Conservation (phyloP, 2,888 invertebrate genomes). For the Venustoraphidia nigricollis region DNA sequence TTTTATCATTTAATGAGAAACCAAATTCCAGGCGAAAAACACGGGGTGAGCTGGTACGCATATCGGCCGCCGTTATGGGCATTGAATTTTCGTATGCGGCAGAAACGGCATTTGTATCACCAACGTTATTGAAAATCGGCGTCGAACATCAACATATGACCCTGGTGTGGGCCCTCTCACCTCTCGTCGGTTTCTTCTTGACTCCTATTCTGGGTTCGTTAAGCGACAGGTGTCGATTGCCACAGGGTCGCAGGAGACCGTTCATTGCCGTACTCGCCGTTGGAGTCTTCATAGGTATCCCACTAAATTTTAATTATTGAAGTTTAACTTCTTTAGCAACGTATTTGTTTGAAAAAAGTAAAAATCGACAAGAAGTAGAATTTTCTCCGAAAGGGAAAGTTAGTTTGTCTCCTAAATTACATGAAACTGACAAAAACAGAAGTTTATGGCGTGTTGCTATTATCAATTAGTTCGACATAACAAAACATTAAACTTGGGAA, state of each 20-base stretch:
- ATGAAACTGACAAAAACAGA: too few species aligned
- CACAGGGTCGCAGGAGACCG: conserved; percentile 73
- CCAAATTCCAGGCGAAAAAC: conserved; percentile 50
- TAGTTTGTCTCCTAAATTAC: too few species aligned
- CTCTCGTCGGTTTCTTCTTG: conserved; percentile 84
- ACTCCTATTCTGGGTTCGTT: conserved; percentile 85
- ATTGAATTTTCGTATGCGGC: conserved; percentile 96
- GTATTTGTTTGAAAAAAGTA: too few species aligned
- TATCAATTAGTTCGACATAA: too few species aligned
- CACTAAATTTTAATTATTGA: conserved; percentile 1
- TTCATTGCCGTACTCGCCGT: conserved; percentile 81
- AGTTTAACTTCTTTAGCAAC: too few species aligned
- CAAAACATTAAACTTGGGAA: too few species aligned
- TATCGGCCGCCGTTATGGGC: conserved; percentile 92
- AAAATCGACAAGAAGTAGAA: too few species aligned
- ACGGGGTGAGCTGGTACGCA: conserved; percentile 61
- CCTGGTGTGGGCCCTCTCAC: conserved; percentile 88
- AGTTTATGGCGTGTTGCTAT: too few species aligned
- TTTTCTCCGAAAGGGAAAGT: too few species aligned
- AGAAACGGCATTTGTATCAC: conserved; percentile 93
- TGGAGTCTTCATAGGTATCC: conserved; percentile 73
- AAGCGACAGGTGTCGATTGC: conserved; percentile 74
- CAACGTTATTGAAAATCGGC: conserved; percentile 82
- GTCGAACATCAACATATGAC: conserved; percentile 90
- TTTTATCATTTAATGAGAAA: neutral